Evolutionary conservation across 2,113 vertebrate species (phyloP).

Genomic region (Excalfactoria chinensis): DNA sequence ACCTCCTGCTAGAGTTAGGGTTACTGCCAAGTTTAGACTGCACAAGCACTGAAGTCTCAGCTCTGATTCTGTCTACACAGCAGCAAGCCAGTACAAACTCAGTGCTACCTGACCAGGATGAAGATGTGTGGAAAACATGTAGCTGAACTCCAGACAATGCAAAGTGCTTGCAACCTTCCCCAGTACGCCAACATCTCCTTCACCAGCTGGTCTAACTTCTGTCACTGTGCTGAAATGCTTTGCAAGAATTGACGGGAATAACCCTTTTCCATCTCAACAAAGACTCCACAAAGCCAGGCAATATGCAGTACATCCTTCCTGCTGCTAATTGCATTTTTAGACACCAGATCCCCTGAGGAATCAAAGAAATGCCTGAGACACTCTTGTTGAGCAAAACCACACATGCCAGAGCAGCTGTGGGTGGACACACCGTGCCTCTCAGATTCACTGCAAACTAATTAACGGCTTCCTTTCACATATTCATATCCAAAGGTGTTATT

Average conservation of each 20-base stretch:
- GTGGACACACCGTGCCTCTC: neutral
- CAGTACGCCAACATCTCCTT: neutral
- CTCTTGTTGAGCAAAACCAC: neutral
- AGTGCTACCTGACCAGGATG: neutral
- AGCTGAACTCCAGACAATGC: neutral
- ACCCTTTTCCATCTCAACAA: neutral
- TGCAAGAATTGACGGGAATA: neutral
- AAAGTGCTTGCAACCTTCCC: neutral
- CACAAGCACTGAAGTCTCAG: neutral
- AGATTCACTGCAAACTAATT: slow-evolving; percentile 4
- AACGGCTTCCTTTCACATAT: neutral
- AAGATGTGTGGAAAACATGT: neutral
- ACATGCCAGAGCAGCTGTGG: slow-evolving; percentile 11
- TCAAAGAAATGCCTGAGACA: neutral
- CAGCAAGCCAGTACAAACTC: neutral
- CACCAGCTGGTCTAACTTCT: fast-evolving
- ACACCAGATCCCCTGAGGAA: neutral
- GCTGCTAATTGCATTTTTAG: neutral
- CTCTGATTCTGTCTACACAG: neutral
- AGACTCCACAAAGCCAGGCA: neutral
- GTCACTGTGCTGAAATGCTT: neutral
- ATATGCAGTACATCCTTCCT: neutral
- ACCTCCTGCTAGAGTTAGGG: neutral
- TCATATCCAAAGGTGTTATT: neutral
- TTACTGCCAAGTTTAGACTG: neutral